A percentile compares a stretch with the other conserved stretches of the same genome.
phyloP scores from a whole-genome alignment of 1,140 invertebrate genomes.

The Choristoneura fumiferana region DNA sequence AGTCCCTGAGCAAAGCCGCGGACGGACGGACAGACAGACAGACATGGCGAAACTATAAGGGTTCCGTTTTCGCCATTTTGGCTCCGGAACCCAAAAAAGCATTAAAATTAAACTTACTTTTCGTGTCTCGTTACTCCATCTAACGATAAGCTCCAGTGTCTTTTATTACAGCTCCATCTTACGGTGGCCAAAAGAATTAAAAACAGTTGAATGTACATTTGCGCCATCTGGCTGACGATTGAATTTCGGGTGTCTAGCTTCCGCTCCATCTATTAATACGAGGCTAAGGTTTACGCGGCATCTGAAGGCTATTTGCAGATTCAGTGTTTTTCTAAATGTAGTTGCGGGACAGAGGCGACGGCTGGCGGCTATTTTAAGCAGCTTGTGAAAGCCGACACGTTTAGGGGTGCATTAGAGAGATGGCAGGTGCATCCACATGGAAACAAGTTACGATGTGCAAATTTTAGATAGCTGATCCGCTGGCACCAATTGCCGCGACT shows the following conservation, averaged over 20 bases:
- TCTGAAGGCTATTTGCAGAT: conserved; percentile 11
- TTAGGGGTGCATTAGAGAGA: neutral
- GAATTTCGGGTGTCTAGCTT: conserved; percentile 47
- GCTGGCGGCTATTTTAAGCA: conserved; percentile 1
- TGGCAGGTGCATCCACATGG: neutral
- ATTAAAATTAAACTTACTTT: conserved; percentile 32
- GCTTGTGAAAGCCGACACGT: neutral
- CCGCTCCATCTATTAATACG: conserved; percentile 46
- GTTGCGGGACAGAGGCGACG: neutral
- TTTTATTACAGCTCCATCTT: conserved; percentile 47
- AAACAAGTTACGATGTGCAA: too few species aligned
- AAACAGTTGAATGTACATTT: conserved; percentile 24
- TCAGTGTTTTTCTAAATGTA: conserved; percentile 31
- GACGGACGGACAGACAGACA: too few species aligned
- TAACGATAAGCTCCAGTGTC: conserved; percentile 29
- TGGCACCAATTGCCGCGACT: conserved; percentile 38
- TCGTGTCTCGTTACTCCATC: conserved; percentile 45
- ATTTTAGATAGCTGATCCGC: conserved; percentile 10
- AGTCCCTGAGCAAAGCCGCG: too few species aligned
- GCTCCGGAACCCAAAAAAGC: too few species aligned
- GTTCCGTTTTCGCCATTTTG: too few species aligned
- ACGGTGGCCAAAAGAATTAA: conserved; percentile 34
- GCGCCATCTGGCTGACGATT: conserved; percentile 59
- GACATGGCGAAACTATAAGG: too few species aligned
- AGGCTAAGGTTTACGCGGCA: conserved; percentile 10